A percentile compares a stretch with the other conserved stretches of the same genome.
These are phyloP conservation scores for Pardosa pseudoannulata DNA, from an alignment of 2,888 invertebrate species.

Conservation along the genomic window DNA sequence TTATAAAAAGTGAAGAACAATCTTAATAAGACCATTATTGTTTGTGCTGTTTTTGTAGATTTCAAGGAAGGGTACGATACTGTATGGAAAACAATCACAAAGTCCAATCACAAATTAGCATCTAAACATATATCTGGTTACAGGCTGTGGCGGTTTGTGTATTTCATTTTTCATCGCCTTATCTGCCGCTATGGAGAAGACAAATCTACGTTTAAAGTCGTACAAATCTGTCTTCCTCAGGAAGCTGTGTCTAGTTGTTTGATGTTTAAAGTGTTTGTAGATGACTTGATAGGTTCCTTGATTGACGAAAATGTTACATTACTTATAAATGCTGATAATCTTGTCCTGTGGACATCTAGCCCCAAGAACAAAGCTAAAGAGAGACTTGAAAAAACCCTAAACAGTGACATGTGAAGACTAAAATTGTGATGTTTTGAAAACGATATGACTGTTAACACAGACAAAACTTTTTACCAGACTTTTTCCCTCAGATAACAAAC, in stretches of 20 bases:
- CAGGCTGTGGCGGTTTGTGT: too few species aligned
- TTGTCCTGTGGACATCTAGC: conserved; percentile 25
- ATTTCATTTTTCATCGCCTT: too few species aligned
- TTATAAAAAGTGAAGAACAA: too few species aligned
- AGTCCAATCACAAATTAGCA: too few species aligned
- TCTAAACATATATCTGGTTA: too few species aligned
- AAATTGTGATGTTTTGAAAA: conserved; percentile 7
- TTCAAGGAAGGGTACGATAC: too few species aligned
- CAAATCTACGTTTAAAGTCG: too few species aligned
- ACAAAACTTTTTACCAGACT: conserved; percentile 22
- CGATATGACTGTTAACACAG: conserved; percentile 17
- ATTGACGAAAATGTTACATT: conserved; percentile 1
- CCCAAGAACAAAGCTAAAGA: conserved; percentile 14
- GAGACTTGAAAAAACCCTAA: background rate
- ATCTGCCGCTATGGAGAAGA: too few species aligned
- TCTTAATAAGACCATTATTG: too few species aligned
- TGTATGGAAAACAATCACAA: background rate
- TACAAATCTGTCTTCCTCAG: background rate
- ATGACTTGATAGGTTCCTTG: conserved; percentile 12
- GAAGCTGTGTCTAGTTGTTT: conserved; percentile 9
- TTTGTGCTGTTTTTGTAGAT: too few species aligned
- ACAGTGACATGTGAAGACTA: background rate
- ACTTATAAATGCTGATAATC: conserved; percentile 34
- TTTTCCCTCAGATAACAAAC: conserved; percentile 6
- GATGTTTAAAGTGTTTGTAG: conserved; percentile 12